Conservation (phyloP, 2,888 invertebrate genomes). For the Syrphus vitripennis region DNA sequence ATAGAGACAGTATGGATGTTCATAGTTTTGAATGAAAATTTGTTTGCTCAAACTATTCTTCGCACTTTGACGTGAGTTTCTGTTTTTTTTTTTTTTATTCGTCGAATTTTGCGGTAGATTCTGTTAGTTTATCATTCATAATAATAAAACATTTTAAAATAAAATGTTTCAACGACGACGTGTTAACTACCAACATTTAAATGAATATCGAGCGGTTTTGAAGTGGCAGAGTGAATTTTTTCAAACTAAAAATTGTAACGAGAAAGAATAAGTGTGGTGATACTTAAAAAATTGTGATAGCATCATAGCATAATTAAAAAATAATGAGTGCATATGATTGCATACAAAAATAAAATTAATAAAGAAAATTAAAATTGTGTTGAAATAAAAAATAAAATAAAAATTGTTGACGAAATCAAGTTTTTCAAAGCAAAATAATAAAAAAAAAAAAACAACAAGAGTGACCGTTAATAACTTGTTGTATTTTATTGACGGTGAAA, state of each 20-base stretch:
- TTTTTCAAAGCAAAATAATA: background rate
- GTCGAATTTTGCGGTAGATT: slow-evolving; percentile 33
- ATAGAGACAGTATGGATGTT: slow-evolving; percentile 56
- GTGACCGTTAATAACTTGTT: background rate
- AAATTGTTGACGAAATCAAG: background rate
- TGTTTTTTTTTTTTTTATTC: slow-evolving; percentile 47
- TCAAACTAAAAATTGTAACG: background rate
- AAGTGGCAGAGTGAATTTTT: background rate
- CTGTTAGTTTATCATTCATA: slow-evolving; percentile 22
- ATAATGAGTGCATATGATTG: background rate
- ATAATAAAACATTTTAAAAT: slow-evolving; percentile 21
- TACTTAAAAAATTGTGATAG: background rate
- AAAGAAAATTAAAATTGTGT: background rate
- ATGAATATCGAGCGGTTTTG: background rate
- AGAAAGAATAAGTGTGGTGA: background rate
- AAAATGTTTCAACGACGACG: background rate
- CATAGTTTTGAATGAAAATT: slow-evolving; percentile 65
- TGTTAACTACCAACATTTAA: background rate
- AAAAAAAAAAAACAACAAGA: too few species aligned
- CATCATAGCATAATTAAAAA: background rate
- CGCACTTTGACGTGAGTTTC: slow-evolving; percentile 58
- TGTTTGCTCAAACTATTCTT: slow-evolving; percentile 63
- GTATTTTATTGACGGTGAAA: background rate
- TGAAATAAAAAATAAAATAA: background rate
- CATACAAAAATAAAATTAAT: background rate